phyloP scores from a whole-genome alignment of 1,140 invertebrate species.

The Megathymus violae region DNA sequence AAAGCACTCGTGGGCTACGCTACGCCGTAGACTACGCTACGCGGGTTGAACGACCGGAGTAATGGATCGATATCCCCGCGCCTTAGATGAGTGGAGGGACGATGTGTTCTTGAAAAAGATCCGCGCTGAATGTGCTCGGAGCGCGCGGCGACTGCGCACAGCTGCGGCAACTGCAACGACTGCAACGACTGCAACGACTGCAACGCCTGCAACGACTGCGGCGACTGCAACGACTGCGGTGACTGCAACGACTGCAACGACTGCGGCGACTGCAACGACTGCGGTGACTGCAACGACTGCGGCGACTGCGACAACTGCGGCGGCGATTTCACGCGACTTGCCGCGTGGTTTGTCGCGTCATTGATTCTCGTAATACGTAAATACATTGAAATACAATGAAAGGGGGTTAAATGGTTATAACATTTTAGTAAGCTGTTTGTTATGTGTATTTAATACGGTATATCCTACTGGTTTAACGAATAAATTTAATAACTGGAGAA shows the following conservation, averaged over 20 bases:
- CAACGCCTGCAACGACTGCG: no score
- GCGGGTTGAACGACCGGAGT: slow-evolving; percentile 69
- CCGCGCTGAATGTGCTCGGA: slow-evolving; percentile 17
- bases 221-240: no score
- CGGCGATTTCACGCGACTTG: background rate
- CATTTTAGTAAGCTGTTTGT: background rate
- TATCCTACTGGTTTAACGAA: no score
- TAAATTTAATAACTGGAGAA: no score
- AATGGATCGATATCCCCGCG: slow-evolving; percentile 64
- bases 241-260: no score
- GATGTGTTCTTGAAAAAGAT: slow-evolving; percentile 30
- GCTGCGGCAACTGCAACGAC: no score
- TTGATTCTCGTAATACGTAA: slow-evolving; percentile 11
- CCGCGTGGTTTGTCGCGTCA: slow-evolving; percentile 15
- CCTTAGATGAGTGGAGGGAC: slow-evolving; percentile 28
- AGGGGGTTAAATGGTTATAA: background rate
- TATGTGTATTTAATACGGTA: background rate
- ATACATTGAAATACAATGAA: background rate
- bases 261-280: no score
- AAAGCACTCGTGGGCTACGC: slow-evolving; percentile 48
- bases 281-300: no score
- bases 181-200: no score
- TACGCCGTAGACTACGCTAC: slow-evolving; percentile 59
- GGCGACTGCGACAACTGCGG: background rate
- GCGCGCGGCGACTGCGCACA: no score